Base-by-base conservation (phyloP, 1,140 invertebrate species). In the Tetramorium simillimum region DNA sequence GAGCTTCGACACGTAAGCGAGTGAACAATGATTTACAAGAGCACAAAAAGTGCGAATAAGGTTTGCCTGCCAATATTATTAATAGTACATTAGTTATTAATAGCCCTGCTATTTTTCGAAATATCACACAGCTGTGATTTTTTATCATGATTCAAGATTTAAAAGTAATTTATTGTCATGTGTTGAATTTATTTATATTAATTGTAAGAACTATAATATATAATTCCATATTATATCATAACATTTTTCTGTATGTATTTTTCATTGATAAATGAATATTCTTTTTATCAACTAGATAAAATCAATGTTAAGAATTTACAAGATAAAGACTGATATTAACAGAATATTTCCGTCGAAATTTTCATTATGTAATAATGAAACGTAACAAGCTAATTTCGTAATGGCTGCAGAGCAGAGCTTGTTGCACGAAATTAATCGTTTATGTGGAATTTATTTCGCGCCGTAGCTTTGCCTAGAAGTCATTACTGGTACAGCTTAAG, bases 21-120 rank as follows among this genome's bases (percentile, higher is more conserved):
- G 77, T 24, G 37, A 9, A 60, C 67, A 72, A 82, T 82, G 80
- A 82, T 82, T 82, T 82, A 72, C 24, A 82, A 1, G 67, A 82
- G 18, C 69, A 82, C 16, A 18, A 21, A 3, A 51, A 81, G 18
- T 14, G 7, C 12, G 28, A 65, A 67, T n/a, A 28, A 81, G n/a
- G 0, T 5, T 43, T 24, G 67, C 37, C 12, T 82, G 67, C 78
- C 65, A 72, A 72, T 58, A 72, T 70, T 72, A 81, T 72, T 72
- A 82, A 82, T 82, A 82, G 65, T 18, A 56, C 16, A 18, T 43
- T 18, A 72, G 37, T 67, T 67, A 67, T 67, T 67, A 21, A 67
- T 67, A 67, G 63, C 3, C 2, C 21, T 16, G 2, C 21, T 16
- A 28, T 82, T 82, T 82, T 43, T 40, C 21, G 16, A 56, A 81